These are phyloP conservation scores for Xiphydria camelus DNA, from an alignment of 2,888 invertebrate species.

Conservation along the genomic window DNA sequence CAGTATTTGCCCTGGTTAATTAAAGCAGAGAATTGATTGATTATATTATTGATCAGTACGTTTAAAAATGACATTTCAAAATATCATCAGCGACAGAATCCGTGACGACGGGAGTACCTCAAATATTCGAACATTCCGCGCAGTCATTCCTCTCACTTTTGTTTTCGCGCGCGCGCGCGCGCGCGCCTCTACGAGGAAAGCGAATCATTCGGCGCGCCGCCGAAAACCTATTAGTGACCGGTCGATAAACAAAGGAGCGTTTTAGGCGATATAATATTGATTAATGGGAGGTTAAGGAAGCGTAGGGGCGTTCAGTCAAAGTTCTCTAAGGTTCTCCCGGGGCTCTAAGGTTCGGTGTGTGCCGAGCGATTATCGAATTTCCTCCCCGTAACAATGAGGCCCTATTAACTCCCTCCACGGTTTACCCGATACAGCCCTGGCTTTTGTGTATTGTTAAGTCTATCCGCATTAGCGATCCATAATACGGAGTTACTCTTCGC, in stretches of 20 bases:
- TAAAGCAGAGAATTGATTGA: too few species aligned
- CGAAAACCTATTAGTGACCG: conserved; percentile 56
- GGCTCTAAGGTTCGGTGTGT: conserved; percentile 49
- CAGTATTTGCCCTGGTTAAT: too few species aligned
- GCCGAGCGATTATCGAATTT: conserved; percentile 59
- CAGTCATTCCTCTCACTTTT: too few species aligned
- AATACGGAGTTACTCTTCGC: conserved; percentile 52
- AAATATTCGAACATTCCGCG: too few species aligned
- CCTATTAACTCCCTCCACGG: conserved; percentile 57
- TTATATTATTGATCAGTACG: too few species aligned
- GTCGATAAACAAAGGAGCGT: conserved; percentile 58
- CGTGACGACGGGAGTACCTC: too few species aligned
- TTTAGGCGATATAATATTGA: conserved; percentile 59
- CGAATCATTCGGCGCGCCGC: conserved; percentile 37
- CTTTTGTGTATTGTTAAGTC: conserved; percentile 57
- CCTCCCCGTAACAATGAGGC: conserved; percentile 58
- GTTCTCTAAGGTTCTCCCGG: conserved; percentile 50
- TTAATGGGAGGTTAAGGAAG: conserved; percentile 59
- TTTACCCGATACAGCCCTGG: conserved; percentile 42
- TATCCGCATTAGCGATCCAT: conserved; percentile 55
- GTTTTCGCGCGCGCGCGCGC: too few species aligned
- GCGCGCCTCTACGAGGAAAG: too few species aligned
- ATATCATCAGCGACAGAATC: too few species aligned
- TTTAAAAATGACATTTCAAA: too few species aligned
- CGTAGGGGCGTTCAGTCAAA: conserved; percentile 58